Evolutionary conservation across 1,140 invertebrate species (phyloP).

Genomic region (Daktulosphaira vitifoliae): DNA sequence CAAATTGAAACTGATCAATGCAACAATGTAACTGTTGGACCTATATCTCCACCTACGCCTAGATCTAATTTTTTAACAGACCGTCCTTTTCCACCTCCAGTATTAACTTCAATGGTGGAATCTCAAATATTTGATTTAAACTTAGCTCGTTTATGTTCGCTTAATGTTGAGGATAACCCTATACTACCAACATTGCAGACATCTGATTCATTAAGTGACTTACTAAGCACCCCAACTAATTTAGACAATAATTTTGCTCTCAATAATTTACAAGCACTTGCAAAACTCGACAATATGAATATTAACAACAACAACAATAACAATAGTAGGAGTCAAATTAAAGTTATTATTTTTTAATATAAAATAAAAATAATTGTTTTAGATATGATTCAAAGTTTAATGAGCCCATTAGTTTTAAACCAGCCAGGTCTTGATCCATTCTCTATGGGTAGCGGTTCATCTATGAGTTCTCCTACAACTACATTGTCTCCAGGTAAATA

Average conservation of each 20-base stretch:
- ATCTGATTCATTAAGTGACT: conserved; percentile 51
- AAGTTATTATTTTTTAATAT: conserved; percentile 46
- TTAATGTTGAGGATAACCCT: conserved; percentile 55
- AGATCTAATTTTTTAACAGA: conserved; percentile 30
- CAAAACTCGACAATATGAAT: conserved; percentile 66
- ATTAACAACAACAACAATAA: conserved; percentile 42
- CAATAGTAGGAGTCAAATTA: conserved; percentile 40
- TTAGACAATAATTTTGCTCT: conserved; percentile 55
- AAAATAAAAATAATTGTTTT: conserved; percentile 10
- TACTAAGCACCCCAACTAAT: conserved; percentile 48
- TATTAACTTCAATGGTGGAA: conserved; percentile 1
- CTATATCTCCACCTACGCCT: conserved; percentile 26
- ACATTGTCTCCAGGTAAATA: conserved; percentile 26
- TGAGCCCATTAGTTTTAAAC: conserved; percentile 29
- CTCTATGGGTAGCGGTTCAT: conserved; percentile 13
- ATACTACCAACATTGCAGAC: conserved; percentile 44
- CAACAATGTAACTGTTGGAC: conserved; percentile 5
- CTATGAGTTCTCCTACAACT: conserved; percentile 22
- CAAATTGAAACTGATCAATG: conserved; percentile 13
- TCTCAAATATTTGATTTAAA: conserved; percentile 55
- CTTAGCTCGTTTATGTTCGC: conserved; percentile 65
- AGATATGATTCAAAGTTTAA: conserved; percentile 29
- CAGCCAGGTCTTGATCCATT: conserved; percentile 14
- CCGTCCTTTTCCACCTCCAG: neutral
- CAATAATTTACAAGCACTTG: conserved; percentile 78